Conservation (phyloP, 2,113 vertebrate species). For the Eolophus roseicapilla region DNA sequence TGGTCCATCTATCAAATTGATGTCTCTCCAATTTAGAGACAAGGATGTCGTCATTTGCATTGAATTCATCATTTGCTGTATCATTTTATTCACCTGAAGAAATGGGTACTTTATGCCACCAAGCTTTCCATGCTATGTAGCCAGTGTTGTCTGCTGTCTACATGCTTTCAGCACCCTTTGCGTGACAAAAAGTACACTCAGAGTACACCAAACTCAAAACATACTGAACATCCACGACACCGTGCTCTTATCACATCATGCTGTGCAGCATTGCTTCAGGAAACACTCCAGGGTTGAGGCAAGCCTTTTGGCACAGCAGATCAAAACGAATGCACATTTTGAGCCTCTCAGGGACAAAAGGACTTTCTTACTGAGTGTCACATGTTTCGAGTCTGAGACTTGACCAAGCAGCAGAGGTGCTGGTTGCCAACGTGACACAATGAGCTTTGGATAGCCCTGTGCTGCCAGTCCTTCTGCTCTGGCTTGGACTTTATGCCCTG, state of each 20-base stretch:
- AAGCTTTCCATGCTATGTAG: neutral
- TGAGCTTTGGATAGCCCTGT: neutral
- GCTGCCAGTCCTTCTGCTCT: neutral
- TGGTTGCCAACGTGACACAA: neutral
- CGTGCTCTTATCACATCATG: neutral
- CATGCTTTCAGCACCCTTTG: neutral
- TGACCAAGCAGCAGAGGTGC: neutral
- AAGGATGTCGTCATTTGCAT: no score
- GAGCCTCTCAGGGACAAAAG: neutral
- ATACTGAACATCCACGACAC: neutral
- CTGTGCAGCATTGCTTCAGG: neutral
- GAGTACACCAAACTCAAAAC: neutral
- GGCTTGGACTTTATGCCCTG: neutral
- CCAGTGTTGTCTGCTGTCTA: neutral
- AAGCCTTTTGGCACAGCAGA: neutral
- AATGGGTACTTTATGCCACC: neutral
- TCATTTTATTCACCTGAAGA: neutral
- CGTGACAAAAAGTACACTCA: fast-evolving
- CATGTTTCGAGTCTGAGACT: neutral
- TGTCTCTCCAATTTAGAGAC: no score
- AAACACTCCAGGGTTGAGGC: neutral
- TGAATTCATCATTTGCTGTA: neutral
- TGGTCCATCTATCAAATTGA: no score
- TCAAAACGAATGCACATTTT: fast-evolving
- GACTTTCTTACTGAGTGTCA: neutral